These are phyloP conservation scores for Drosophila triauraria DNA, from an alignment of 1,140 invertebrate genomes.

Conservation along the genomic window DNA sequence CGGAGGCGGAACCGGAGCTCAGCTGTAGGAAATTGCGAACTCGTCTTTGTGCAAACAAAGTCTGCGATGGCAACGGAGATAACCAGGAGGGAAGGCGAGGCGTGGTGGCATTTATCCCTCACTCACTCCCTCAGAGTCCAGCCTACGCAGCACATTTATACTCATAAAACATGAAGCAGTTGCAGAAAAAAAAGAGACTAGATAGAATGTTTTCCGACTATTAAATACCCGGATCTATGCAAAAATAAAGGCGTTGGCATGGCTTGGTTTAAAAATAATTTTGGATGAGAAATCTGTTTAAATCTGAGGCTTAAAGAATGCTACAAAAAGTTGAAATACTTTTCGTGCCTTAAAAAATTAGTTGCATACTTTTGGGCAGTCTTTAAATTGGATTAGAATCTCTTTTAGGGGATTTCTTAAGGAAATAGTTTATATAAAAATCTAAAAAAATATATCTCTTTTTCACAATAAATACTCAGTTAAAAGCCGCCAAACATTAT, in stretches of 20 bases:
- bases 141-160: constrained; percentile 75
- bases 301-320: too few species aligned
- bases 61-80: constrained; percentile 30
- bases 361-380: background rate
- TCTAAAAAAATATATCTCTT: too few species aligned
- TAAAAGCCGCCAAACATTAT: too few species aligned
- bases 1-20: constrained; percentile 20
- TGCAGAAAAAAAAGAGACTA: constrained; percentile 38
- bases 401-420: background rate
- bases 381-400: background rate
- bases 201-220: background rate
- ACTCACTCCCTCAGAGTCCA: background rate
- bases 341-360: background rate
- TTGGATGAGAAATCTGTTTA: background rate
- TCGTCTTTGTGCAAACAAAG: constrained; percentile 60
- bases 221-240: background rate
- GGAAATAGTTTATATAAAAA: too few species aligned
- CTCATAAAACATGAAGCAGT: constrained; percentile 70
- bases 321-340: accelerated
- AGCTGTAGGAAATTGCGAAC: constrained; percentile 59
- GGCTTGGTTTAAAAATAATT: background rate
- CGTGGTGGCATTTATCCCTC: constrained; percentile 6
- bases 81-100: background rate
- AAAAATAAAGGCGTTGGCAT: constrained; percentile 4
- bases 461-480: too few species aligned